Evolutionary conservation across 2,888 invertebrate species (phyloP).

Genomic region (Tipula helvola): DNA sequence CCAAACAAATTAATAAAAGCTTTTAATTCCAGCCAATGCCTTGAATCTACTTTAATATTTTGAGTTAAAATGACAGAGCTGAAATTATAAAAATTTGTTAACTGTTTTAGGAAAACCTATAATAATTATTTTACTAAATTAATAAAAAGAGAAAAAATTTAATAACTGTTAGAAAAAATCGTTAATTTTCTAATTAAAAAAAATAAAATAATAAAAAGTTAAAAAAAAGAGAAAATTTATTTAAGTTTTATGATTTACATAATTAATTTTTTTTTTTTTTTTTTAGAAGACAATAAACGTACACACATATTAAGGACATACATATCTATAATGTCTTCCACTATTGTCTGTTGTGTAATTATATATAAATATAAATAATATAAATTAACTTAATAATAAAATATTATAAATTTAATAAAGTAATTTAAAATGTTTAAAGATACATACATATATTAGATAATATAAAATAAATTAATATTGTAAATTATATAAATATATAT

Average conservation of each 20-base stretch:
- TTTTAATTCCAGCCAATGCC: neutral
- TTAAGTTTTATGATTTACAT: neutral
- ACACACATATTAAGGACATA: slow-evolving; percentile 11
- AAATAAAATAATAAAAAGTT: neutral
- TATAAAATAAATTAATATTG: neutral
- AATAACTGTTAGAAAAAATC: neutral
- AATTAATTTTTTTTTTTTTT: neutral
- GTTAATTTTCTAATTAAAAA: neutral
- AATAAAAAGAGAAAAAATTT: neutral
- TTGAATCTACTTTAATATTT: neutral
- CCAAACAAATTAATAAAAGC: neutral
- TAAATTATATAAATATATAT: neutral
- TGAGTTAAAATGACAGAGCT: neutral
- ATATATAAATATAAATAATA: neutral
- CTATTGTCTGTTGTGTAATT: slow-evolving; percentile 10
- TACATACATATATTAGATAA: neutral
- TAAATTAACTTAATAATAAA: neutral
- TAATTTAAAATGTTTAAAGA: neutral
- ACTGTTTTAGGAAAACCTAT: neutral
- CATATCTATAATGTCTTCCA: slow-evolving; percentile 11
- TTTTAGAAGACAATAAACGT: slow-evolving; percentile 8
- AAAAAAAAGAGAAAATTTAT: neutral
- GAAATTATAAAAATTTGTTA: neutral
- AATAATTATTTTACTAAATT: neutral
- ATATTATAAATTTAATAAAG: neutral